These are phyloP conservation scores for Dendrolimus kikuchii DNA, from an alignment of 1,140 invertebrate genomes.

Conservation along the genomic window DNA sequence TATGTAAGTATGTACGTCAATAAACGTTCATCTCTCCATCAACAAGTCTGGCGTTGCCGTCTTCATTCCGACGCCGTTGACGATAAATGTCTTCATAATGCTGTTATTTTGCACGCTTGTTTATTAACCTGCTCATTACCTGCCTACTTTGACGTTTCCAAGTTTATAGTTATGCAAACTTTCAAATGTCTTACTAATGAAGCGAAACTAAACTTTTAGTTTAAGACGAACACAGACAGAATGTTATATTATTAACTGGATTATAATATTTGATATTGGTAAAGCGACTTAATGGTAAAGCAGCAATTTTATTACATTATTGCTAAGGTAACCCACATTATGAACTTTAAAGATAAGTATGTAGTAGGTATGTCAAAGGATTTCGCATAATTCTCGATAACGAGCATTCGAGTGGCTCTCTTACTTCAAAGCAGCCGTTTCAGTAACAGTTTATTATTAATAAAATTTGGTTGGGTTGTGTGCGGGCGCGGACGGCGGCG, in stretches of 20 bases:
- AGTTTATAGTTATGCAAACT: no score
- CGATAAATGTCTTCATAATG: slow-evolving; percentile 1
- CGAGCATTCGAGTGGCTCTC: slow-evolving; percentile 53
- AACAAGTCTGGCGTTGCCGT: background rate
- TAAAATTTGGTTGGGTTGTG: slow-evolving; percentile 51
- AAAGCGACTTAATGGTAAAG: no score
- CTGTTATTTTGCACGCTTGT: background rate
- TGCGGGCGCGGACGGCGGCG: slow-evolving; percentile 19
- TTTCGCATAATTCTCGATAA: slow-evolving; percentile 61
- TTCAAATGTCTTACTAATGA: no score
- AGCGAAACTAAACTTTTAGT: no score
- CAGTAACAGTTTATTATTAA: slow-evolving; percentile 70
- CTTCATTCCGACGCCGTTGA: background rate
- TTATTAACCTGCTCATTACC: no score
- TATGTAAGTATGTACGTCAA: slow-evolving; percentile 7
- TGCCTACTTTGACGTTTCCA: no score
- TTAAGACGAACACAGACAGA: no score
- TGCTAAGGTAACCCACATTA: no score
- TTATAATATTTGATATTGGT: no score
- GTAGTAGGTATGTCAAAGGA: slow-evolving; percentile 42
- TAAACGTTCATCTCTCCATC: slow-evolving; percentile 13
- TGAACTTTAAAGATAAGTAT: slow-evolving; percentile 32
- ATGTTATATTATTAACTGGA: no score
- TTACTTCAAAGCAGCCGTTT: slow-evolving; percentile 61
- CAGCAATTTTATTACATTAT: no score